Conservation (phyloP, 2,113 vertebrate species). For the Oenanthe oenanthe region DNA sequence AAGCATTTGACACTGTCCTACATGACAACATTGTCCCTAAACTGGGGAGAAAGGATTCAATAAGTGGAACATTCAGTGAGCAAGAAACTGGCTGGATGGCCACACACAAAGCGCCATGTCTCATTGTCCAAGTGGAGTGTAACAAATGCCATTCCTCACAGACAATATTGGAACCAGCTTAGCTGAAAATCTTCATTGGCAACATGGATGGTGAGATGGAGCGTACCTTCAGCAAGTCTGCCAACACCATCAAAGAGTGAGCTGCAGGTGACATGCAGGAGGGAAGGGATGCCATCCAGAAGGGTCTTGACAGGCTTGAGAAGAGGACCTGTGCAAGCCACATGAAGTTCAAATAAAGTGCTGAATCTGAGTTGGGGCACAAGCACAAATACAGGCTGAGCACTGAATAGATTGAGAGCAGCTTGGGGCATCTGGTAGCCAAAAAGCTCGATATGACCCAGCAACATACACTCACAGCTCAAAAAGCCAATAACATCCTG, state of each 20-base stretch:
- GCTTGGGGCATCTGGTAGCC: background rate
- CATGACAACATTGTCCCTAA: background rate
- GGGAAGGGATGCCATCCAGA: background rate
- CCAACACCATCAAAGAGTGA: background rate
- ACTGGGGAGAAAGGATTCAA: background rate
- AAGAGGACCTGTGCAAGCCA: background rate
- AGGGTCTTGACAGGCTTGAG: background rate
- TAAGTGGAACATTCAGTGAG: background rate
- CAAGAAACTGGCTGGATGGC: background rate
- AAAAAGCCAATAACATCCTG: background rate
- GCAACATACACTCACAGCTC: background rate
- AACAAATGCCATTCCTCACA: background rate
- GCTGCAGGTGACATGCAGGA: fast-evolving
- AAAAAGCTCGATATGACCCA: background rate
- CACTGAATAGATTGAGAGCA: background rate
- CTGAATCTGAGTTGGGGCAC: background rate
- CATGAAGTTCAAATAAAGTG: background rate
- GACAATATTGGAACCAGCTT: fast-evolving
- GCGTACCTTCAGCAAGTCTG: background rate
- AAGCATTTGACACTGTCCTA: background rate
- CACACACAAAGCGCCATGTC: fast-evolving
- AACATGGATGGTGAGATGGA: background rate
- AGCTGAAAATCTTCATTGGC: background rate
- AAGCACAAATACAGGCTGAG: background rate
- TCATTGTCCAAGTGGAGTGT: background rate